phyloP scores from a whole-genome alignment of 2,888 invertebrate genomes.

The Dryocosmus kuriphilus region DNA sequence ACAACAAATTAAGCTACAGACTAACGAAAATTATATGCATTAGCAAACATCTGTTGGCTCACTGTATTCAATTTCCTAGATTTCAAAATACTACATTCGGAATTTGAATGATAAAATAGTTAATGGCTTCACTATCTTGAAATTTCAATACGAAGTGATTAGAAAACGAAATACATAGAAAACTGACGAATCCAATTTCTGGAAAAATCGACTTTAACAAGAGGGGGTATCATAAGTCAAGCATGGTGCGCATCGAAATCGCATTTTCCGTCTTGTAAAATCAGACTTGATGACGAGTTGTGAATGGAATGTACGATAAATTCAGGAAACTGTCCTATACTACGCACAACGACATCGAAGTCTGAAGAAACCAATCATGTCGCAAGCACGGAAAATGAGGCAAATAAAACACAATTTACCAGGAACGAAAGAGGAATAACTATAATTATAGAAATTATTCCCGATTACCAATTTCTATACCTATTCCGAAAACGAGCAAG shows the following conservation, averaged over 20 bases:
- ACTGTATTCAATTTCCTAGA: too few species aligned
- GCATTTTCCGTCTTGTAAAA: constrained; percentile 52
- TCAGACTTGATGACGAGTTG: constrained; percentile 67
- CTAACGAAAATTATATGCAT: too few species aligned
- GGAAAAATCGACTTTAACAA: neutral
- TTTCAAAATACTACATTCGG: too few species aligned
- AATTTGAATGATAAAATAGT: too few species aligned
- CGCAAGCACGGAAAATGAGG: neutral
- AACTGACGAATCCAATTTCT: neutral
- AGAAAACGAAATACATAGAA: neutral
- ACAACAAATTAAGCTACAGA: neutral
- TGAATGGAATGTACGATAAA: constrained; percentile 72
- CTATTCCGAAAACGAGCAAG: neutral
- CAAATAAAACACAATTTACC: constrained; percentile 2
- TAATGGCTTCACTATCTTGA: neutral
- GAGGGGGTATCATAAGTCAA: neutral
- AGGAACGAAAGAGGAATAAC: neutral
- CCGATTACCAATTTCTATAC: neutral
- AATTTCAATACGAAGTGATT: neutral
- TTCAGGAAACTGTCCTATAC: constrained; percentile 58
- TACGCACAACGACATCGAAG: constrained; percentile 40
- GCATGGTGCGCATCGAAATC: constrained; percentile 41
- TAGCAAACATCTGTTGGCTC: too few species aligned
- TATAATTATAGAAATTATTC: neutral
- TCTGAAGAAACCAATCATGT: constrained; percentile 41